Percentiles rank a stretch among this genome's conserved stretches.
Evolutionary conservation across 2,113 vertebrate genomes (phyloP).

Genomic region (Aleadryas rufinucha): DNA sequence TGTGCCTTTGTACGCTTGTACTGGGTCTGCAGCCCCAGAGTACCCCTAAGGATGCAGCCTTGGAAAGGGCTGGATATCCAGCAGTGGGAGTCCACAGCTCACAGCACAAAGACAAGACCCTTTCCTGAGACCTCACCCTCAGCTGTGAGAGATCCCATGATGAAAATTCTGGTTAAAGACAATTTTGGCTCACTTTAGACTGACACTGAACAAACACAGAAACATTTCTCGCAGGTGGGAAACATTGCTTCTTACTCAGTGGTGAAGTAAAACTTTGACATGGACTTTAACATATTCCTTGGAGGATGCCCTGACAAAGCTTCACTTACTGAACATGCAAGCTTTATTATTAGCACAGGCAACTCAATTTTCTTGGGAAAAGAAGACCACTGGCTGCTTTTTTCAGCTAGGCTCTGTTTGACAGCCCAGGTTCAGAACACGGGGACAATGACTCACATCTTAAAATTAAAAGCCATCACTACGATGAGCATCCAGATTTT

Average conservation of each 20-base stretch:
- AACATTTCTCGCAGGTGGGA: background rate
- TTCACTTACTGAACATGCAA: background rate
- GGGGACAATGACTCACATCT: background rate
- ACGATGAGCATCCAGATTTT: background rate
- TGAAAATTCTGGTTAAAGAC: background rate
- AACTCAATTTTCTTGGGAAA: background rate
- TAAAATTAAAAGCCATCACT: background rate
- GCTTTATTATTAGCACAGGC: background rate
- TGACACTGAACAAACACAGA: background rate
- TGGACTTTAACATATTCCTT: background rate
- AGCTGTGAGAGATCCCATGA: background rate
- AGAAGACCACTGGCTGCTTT: background rate
- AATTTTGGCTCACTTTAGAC: background rate
- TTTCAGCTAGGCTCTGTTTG: background rate
- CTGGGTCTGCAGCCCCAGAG: background rate
- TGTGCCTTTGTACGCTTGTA: background rate
- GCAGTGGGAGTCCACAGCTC: background rate
- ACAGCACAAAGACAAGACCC: background rate
- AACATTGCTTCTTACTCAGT: background rate
- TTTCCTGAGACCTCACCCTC: background rate
- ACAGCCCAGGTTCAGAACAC: background rate
- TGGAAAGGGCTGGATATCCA: background rate
- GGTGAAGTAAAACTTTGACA: background rate
- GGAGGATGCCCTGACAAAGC: background rate
- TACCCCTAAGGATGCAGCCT: background rate